Evolutionary conservation across 1,140 invertebrate genomes (phyloP), one percentile per base, ranked within the genome.

Genomic region (Leptopilina boulardi): DNA sequence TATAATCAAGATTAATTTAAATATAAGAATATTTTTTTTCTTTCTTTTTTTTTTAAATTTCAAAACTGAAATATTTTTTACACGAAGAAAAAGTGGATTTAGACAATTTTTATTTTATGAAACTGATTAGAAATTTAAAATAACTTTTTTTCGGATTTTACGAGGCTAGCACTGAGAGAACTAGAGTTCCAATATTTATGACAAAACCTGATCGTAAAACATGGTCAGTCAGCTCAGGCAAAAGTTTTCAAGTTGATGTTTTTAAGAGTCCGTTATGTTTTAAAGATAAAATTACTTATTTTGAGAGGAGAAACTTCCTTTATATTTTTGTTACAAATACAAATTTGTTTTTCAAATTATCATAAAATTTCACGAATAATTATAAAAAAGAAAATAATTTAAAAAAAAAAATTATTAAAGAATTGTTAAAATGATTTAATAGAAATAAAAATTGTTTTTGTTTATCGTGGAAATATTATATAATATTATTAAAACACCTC

Each of bases 131-230:
- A 66, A 66, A 66, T 34, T 66, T 66, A 8, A 66, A 66, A 23
- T n/a, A 66, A 23, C 23, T 19, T 19, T 21, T 66, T 23, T 30
- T 23, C 13, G 26, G 23, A 3, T n/a, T 66, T 66, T 66, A 66
- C 23, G 59, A 66, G 59, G 23, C 23, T 66, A 30, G 23, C 21
- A 54, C 18, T 54, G 18, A n/a, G 5, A n/a, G 21, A 66, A 66
- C 59, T 66, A 26, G 59, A 66, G 26, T 66, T 66, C 26, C 26
- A 66, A 66, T 30, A 66, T 66, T 66, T 66, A 66, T 66, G 59
- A 30, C 26, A 66, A 66, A 66, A 66, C 59, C 26, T 30, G 26
- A 15, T 30, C 59, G 59, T 66, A 66, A 66, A 66, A 66, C 26
- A 30, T 23, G 23, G 26, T 66, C 59, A 30, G 59, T 30, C 59